Percentiles rank a stretch among this genome's conserved stretches.
These are phyloP conservation scores for Theristicus caerulescens DNA, from an alignment of 2,113 vertebrate species.

Conservation along the genomic window DNA sequence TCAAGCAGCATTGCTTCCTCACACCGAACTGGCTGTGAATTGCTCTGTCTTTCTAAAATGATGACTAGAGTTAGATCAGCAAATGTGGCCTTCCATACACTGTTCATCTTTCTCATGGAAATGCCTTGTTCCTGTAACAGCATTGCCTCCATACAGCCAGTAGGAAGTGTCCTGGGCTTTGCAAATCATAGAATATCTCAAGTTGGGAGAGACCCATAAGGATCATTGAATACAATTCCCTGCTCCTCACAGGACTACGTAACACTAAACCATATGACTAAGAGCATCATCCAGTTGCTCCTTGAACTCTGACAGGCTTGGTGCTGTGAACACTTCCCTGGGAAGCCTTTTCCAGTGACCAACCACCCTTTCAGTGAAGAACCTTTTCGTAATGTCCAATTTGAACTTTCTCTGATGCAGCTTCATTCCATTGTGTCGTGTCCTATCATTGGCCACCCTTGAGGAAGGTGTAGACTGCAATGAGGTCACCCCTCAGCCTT, in stretches of 20 bases:
- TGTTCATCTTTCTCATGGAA: not conserved
- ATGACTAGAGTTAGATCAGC: not conserved
- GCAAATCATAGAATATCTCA: not conserved
- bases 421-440: not conserved
- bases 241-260: not conserved
- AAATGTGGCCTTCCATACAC: not conserved
- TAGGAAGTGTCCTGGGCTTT: not conserved
- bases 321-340: not conserved
- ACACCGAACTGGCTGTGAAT: not conserved
- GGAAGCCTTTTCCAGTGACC: not conserved
- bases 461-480: not conserved
- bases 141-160: not conserved
- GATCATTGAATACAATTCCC: not conserved
- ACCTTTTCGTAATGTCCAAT: not conserved
- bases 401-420: not conserved
- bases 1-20: not conserved
- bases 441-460: accelerated
- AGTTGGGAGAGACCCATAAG: not conserved
- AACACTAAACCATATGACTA: not conserved
- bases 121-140: not conserved
- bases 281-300: not conserved
- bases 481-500: not conserved
- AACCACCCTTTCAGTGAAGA: not conserved
- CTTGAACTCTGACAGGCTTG: not conserved
- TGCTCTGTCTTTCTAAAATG: not conserved